Percentiles rank a stretch among this genome's conserved stretches.
Conservation (phyloP, 2,888 invertebrate species). For the Xanthia icteritia region DNA sequence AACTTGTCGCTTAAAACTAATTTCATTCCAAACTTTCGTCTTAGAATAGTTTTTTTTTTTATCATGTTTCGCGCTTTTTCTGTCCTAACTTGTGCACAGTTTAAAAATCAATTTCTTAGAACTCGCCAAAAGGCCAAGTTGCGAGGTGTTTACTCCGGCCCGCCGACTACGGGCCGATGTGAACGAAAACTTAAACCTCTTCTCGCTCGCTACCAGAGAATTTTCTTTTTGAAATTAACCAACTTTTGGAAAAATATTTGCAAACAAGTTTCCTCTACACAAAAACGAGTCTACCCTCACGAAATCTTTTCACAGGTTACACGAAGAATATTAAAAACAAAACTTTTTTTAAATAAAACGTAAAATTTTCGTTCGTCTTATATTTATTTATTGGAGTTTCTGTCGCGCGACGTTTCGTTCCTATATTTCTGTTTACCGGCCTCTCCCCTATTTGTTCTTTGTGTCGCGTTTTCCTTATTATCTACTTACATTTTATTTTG, state of each 20-base stretch:
- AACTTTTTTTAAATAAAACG: constrained; percentile 69
- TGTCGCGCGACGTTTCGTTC: constrained; percentile 63
- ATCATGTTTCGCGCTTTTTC: constrained; percentile 82
- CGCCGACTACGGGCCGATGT: constrained; percentile 75
- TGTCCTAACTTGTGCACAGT: constrained; percentile 83
- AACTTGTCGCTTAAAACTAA: constrained; percentile 90
- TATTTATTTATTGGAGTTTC: constrained; percentile 72
- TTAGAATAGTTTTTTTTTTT: constrained; percentile 86
- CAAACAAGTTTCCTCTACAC: constrained; percentile 78
- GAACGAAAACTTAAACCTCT: constrained; percentile 80
- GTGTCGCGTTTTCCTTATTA: constrained; percentile 71
- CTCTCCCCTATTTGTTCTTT: constrained; percentile 67
- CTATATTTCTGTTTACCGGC: constrained; percentile 67
- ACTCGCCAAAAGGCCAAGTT: constrained; percentile 83
- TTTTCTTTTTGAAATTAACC: constrained; percentile 83
- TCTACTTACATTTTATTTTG: constrained; percentile 69
- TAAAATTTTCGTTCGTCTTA: constrained; percentile 63
- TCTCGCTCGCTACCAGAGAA: constrained; percentile 70
- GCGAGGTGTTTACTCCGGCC: constrained; percentile 82
- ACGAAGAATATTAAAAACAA: constrained; percentile 73
- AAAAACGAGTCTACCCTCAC: constrained; percentile 72
- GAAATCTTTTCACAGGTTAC: constrained; percentile 74
- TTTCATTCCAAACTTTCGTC: constrained; percentile 88
- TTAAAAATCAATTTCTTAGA: constrained; percentile 89
- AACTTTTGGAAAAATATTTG: constrained; percentile 82